Evolutionary conservation across 2,888 invertebrate genomes (phyloP), one percentile per base, ranked within the genome.

Genomic region (Acronicta leporina): DNA sequence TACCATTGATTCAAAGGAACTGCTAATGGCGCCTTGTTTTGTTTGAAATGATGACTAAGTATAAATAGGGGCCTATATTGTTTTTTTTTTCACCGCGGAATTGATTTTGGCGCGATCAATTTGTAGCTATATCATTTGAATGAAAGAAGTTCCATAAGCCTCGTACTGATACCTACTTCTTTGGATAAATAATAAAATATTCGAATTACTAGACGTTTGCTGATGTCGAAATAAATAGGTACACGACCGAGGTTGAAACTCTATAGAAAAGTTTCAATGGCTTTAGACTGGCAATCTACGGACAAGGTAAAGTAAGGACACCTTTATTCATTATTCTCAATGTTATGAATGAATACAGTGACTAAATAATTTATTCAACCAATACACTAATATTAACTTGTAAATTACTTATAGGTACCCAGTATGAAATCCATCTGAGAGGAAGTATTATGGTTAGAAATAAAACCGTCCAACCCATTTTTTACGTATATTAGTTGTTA

Each of bases 1-100:
- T 87, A 85, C 87, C 88, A 89, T 90, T 88, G 89, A 91, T 89
- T 90, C 88, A 83, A 87, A 87, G 81, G 81, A 87, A 85, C 84
- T 86, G 87, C 89, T 93, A 91, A 93, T 92, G 89, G 91, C 85
- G 84, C 85, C 84, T 86, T 85, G 85, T 88, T 88, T 91, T 91
- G 87, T 88, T 87, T 84, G 83, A 84, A 85, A 86, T 80, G 86
- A 91, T 90, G 92, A 92, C 90, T 83, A 78, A 82, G 84, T 82
- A 48, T 68, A 25, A 57, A 57, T 63, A 10, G 16, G 25, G 27
- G 41, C 6, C n/a, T 47, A 4, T 41, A 56, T 66, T 50, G 35
- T 43, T 52, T 47, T 53, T 52, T 47, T 53, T 60, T 63, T 41
- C 52, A 71, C 53, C 54, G 55, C 58, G 51, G 49, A 73, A 66